Evolutionary conservation across 2,113 vertebrate species (phyloP), one percentile per base, ranked within the genome.

Genomic region (Vicugna pacos): DNA sequence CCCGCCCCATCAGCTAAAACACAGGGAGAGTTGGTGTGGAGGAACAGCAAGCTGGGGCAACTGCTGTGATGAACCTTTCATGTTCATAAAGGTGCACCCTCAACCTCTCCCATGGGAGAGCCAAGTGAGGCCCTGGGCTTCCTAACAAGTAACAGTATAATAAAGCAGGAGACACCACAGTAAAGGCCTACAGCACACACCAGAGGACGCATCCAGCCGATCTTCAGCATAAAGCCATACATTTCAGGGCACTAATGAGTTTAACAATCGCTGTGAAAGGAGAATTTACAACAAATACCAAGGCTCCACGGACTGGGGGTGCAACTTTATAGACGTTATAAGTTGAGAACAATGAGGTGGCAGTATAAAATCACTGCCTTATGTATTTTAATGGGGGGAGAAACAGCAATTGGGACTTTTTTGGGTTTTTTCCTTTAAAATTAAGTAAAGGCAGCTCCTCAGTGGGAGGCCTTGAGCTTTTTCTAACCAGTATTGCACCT

Each of bases 401-500:
- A 17, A 88, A 60, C 48, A 46, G 1, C 35, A 97, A 90, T 94
- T 90, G 30, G 93, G 82, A 60, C 80, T 73, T 91, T 91, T 89
- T 67, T 42, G 32, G 9, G 79, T 75, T 73, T 85, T 70, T 54
- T 42, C 73, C 69, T 77, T 89, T 26, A 92, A 80, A 60, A 89
- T 70, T 89, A 95, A 95, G 92, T 93, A 89, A 91, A 94, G 96
- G 52, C 0, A 30, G 97, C 96, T 60, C 98, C 98, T 97, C 97
- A 97, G 98, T 94, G 97, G 98, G 98, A 97, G 98, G 93, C 95
- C 97, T 20, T 35, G 10, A 65, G 32, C 28, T 79, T 97, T 98
- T 97, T 96, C 97, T 95, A 98, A 98, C 98, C 98, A 98, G 99
- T 99, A 99, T 99, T 99, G 99, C 99, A 99, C 99, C 99, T 99